A percentile compares a stretch with the other conserved stretches of the same genome.
Conservation (phyloP, 1,140 invertebrate genomes). For the Temnothorax longispinosus region DNA sequence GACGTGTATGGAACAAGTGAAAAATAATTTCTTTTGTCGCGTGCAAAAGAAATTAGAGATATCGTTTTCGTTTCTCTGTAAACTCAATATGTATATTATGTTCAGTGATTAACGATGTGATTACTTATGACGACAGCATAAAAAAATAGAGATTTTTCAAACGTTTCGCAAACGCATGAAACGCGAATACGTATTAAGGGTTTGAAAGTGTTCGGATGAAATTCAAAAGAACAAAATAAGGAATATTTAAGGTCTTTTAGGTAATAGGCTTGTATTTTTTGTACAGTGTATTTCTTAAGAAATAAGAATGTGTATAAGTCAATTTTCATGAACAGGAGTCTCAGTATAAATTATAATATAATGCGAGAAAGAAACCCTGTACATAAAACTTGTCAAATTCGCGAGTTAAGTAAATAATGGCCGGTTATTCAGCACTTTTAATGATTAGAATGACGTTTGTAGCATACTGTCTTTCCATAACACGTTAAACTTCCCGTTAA, state of each 20-base stretch:
- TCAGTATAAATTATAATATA: not conserved
- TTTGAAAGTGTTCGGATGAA: not conserved
- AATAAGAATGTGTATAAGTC: slow-evolving; percentile 35
- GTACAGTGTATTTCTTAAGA: slow-evolving; percentile 33
- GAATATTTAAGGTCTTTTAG: slow-evolving; percentile 4
- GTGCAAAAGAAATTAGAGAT: not conserved
- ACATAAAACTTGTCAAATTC: slow-evolving; percentile 4
- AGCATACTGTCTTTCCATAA: slow-evolving; percentile 5
- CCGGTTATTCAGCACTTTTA: slow-evolving; percentile 9
- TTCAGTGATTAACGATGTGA: not conserved
- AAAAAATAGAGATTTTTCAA: not conserved
- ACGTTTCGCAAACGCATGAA: not conserved
- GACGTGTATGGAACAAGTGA: not conserved
- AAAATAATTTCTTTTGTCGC: not conserved
- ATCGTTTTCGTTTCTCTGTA: not conserved
- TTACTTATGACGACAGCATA: not conserved
- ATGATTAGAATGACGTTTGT: not conserved
- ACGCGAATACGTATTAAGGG: not conserved
- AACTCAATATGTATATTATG: not conserved
- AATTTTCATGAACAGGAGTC: slow-evolving; percentile 7
- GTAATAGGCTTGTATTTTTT: slow-evolving; percentile 51
- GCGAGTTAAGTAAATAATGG: not conserved
- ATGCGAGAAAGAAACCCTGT: not conserved
- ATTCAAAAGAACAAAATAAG: slow-evolving; percentile 20
- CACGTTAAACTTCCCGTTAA: not conserved